Evolutionary conservation across 2,113 vertebrate species (phyloP).

Genomic region (Istiophorus platypterus): DNA sequence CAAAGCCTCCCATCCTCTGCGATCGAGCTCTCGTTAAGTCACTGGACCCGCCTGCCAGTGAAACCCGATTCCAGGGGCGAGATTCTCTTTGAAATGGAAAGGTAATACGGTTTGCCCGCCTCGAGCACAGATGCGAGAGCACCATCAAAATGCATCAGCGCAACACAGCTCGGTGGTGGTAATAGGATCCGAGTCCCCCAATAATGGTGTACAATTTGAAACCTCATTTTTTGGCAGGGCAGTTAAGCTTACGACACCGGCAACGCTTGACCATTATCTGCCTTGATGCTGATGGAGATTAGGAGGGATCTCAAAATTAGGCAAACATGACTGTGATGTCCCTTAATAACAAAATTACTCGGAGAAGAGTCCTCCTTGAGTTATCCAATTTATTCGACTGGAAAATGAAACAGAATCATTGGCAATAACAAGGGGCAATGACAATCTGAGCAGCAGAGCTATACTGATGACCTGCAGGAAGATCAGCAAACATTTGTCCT

Average conservation of each 20-base stretch:
- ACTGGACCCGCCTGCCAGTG: conserved; percentile 56
- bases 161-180: conserved; percentile 55
- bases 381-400: conserved; percentile 1
- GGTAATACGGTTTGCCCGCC: conserved; percentile 67
- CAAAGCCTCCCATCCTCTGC: conserved; percentile 61
- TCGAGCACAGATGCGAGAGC: conserved; percentile 63
- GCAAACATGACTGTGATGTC: conserved; percentile 31
- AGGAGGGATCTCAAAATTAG: conserved; percentile 38
- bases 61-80: conserved; percentile 69
- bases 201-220: conserved; percentile 69
- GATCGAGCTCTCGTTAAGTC: conserved; percentile 74
- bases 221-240: conserved; percentile 62
- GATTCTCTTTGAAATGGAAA: conserved; percentile 76
- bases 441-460: conserved; percentile 6
- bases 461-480: conserved; percentile 35
- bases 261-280: conserved; percentile 47
- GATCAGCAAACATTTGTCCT: conserved; percentile 33
- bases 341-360: conserved; percentile 44
- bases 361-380: conserved; percentile 21
- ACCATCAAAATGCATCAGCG: conserved; percentile 63
- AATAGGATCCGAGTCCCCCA: conserved; percentile 65
- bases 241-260: conserved; percentile 55
- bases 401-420: conserved; percentile 40
- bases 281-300: conserved; percentile 47
- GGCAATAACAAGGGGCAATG: conserved; percentile 26